Evolutionary conservation across 2,113 vertebrate genomes (phyloP).

Genomic region (Platanista minor): DNA sequence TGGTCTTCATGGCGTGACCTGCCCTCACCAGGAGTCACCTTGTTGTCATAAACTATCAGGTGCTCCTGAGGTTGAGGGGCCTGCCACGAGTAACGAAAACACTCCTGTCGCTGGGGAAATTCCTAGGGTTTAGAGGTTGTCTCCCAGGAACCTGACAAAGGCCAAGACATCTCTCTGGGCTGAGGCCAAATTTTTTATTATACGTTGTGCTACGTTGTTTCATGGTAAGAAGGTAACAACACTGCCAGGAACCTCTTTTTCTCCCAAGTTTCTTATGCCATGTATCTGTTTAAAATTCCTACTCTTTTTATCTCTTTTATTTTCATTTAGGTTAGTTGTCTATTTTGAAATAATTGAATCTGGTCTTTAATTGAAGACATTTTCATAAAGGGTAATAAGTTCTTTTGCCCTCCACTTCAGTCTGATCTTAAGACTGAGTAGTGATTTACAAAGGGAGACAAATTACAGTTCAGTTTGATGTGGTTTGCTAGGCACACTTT

Average conservation of each 20-base stretch:
- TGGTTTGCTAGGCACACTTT: conserved; percentile 35
- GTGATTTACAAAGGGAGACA: conserved; percentile 41
- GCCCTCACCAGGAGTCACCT: neutral
- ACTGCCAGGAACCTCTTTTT: neutral
- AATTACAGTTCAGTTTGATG: conserved; percentile 28
- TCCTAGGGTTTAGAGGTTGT: neutral
- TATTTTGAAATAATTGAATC: conserved; percentile 54
- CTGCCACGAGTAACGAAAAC: neutral
- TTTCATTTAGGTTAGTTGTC: conserved; percentile 20
- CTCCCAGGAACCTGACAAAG: neutral
- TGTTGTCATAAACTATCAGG: neutral
- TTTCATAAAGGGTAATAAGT: conserved; percentile 44
- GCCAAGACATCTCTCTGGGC: neutral
- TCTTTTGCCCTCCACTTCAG: conserved; percentile 25
- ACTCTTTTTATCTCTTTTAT: neutral
- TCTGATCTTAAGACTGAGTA: conserved; percentile 29
- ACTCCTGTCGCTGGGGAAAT: neutral
- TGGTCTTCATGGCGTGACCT: neutral
- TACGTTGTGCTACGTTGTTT: neutral
- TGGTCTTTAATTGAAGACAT: conserved; percentile 45
- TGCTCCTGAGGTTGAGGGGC: neutral
- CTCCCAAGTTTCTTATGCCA: neutral
- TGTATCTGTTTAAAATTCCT: conserved; percentile 5
- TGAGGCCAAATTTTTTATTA: neutral
- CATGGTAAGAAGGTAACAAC: neutral